phyloP scores from a whole-genome alignment of 1,140 invertebrate species.

The Melipona quadrifasciata region DNA sequence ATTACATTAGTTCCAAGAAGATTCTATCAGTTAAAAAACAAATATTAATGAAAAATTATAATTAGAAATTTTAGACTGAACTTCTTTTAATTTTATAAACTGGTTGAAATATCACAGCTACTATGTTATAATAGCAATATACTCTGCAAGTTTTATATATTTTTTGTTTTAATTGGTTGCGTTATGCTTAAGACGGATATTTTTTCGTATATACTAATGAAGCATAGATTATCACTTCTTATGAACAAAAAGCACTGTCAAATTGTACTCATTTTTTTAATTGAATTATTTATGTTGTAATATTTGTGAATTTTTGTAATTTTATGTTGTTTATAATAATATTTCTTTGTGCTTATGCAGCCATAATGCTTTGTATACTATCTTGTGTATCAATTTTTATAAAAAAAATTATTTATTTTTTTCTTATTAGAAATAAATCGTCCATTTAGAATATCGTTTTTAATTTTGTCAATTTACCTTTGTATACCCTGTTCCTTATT shows the following conservation, averaged over 20 bases:
- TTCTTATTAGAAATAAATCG: slow-evolving; percentile 66
- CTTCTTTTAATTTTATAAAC: background rate
- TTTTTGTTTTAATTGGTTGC: slow-evolving; percentile 2
- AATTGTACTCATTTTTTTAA: slow-evolving; percentile 37
- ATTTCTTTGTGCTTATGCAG: slow-evolving; percentile 32
- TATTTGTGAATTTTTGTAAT: slow-evolving; percentile 24
- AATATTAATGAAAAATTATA: background rate
- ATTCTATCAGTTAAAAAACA: background rate
- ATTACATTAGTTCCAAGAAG: background rate
- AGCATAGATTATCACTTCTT: background rate
- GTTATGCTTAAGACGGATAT: slow-evolving; percentile 16
- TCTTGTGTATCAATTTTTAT: slow-evolving; percentile 59
- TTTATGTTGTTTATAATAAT: slow-evolving; percentile 55
- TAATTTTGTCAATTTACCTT: slow-evolving; percentile 46
- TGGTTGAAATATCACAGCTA: slow-evolving; percentile 11
- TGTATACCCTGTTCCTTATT: slow-evolving; percentile 47
- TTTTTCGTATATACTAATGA: slow-evolving; percentile 1
- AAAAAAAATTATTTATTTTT: slow-evolving; percentile 61
- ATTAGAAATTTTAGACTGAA: background rate
- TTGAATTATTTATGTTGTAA: slow-evolving; percentile 52
- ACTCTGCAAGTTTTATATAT: background rate
- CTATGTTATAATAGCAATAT: background rate
- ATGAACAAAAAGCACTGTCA: background rate
- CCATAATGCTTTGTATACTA: slow-evolving; percentile 49
- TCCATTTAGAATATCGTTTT: slow-evolving; percentile 55